A percentile compares a stretch with the other conserved stretches of the same genome.
phyloP scores from a whole-genome alignment of 2,113 vertebrate genomes.

The Chunga burmeisteri region DNA sequence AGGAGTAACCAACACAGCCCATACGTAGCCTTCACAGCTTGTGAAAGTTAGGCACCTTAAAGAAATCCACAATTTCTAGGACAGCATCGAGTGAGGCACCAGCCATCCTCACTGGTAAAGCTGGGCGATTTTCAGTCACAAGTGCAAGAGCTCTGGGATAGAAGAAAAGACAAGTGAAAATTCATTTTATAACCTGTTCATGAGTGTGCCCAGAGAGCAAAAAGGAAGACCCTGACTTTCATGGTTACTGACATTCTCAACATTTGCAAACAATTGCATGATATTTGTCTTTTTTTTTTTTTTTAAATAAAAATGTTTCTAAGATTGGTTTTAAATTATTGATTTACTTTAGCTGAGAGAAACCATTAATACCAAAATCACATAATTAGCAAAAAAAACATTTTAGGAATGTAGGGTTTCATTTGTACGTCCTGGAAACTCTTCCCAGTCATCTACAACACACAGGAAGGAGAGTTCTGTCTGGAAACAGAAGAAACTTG shows the following conservation, averaged over 20 bases:
- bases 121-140: neutral
- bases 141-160: neutral
- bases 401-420: neutral
- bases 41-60: neutral
- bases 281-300: neutral
- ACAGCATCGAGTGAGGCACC: neutral
- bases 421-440: neutral
- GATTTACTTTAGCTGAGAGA: neutral
- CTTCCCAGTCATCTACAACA: neutral
- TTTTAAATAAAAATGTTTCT: neutral
- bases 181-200: neutral
- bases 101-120: neutral
- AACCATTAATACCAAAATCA: neutral
- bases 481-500: neutral
- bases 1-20: neutral
- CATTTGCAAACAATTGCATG: neutral
- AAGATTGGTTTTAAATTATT: neutral
- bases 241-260: neutral
- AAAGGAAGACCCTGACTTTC: neutral
- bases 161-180: neutral
- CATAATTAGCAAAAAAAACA: neutral
- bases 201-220: neutral
- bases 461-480: neutral
- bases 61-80: neutral
- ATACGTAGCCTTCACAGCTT: accelerated